These are phyloP conservation scores for Agrotis ipsilon DNA, from an alignment of 2,888 invertebrate genomes.

Conservation along the genomic window DNA sequence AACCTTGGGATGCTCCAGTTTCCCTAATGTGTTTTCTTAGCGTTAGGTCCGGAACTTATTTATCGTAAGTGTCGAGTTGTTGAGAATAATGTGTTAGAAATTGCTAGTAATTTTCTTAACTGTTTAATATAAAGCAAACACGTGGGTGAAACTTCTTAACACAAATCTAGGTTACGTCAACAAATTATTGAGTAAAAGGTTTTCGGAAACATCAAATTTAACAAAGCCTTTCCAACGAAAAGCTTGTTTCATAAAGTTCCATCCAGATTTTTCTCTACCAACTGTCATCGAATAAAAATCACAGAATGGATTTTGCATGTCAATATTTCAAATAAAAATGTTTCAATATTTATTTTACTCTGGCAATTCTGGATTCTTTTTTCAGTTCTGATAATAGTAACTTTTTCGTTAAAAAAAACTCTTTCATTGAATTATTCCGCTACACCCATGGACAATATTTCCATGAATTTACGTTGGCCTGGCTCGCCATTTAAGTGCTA, in stretches of 20 bases:
- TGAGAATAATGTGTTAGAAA: slow-evolving; percentile 7
- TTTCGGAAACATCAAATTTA: slow-evolving; percentile 16
- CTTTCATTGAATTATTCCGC: slow-evolving; percentile 7
- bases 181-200: background rate
- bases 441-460: slow-evolving; percentile 7
- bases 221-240: slow-evolving; percentile 11
- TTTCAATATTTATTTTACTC: slow-evolving; percentile 20
- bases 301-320: slow-evolving; percentile 20
- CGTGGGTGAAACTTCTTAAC: background rate
- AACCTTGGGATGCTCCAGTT: slow-evolving; percentile 20
- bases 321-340: slow-evolving; percentile 27
- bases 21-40: slow-evolving; percentile 39
- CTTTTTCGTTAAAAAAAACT: slow-evolving; percentile 6
- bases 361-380: slow-evolving; percentile 3
- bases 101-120: background rate
- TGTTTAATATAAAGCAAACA: background rate
- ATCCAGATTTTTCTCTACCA: slow-evolving; percentile 6
- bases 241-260: background rate
- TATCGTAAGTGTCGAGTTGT: slow-evolving; percentile 10
- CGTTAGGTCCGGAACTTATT: slow-evolving; percentile 17
- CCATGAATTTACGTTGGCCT: background rate
- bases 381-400: background rate
- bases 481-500: slow-evolving; percentile 36
- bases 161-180: background rate
- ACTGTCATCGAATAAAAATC: slow-evolving; percentile 24